phyloP scores from a whole-genome alignment of 2,113 vertebrate genomes.

The Phasianus colchicus region DNA sequence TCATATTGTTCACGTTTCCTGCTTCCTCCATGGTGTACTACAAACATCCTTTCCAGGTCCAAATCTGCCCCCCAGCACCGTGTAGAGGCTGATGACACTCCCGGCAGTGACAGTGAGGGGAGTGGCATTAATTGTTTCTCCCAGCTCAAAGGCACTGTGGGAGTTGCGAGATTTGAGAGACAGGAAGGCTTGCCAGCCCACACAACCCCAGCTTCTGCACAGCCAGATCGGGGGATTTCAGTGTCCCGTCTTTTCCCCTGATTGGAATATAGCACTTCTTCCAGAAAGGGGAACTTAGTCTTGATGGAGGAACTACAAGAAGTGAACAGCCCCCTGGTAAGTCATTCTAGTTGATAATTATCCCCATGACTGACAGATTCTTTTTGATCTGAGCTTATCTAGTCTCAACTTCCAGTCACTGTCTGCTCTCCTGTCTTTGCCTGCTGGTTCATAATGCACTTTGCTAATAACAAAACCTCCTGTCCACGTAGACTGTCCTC shows the following conservation, averaged over 20 bases:
- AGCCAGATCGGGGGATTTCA: accelerated
- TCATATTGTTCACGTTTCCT: constrained; percentile 39
- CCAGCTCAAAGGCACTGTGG: background rate
- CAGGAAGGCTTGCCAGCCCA: background rate
- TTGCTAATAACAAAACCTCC: background rate
- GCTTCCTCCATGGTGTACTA: background rate
- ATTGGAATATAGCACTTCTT: background rate
- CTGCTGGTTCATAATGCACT: background rate
- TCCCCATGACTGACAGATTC: background rate
- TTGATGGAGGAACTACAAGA: constrained; percentile 8
- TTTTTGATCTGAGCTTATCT: background rate
- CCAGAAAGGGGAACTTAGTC: background rate
- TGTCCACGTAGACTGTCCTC: background rate
- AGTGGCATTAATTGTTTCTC: background rate
- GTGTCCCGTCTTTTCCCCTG: background rate
- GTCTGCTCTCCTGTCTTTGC: background rate
- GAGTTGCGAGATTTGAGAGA: background rate
- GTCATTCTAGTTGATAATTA: background rate
- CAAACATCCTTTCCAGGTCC: constrained; percentile 29
- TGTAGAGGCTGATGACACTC: background rate
- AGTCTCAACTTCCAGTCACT: background rate
- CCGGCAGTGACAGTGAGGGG: constrained; percentile 15
- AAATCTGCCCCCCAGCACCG: background rate
- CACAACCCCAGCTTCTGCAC: background rate
- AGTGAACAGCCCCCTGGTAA: constrained; percentile 16